A percentile compares a stretch with the other conserved stretches of the same genome.
phyloP scores from a whole-genome alignment of 2,888 invertebrate genomes.

The Erebia ligea region DNA sequence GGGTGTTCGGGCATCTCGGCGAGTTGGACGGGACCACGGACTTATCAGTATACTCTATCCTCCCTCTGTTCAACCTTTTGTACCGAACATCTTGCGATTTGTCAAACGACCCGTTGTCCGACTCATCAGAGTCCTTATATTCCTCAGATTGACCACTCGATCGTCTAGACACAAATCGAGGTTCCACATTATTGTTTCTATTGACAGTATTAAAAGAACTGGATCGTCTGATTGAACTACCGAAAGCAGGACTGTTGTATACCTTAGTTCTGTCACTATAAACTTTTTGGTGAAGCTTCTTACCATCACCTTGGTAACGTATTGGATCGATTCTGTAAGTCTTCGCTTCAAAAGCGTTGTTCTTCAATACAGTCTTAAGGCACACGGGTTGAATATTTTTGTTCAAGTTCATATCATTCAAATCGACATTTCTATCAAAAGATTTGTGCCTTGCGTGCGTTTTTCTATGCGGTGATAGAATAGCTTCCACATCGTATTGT shows the following conservation, averaged over 20 bases:
- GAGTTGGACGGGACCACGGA: slow-evolving; percentile 74
- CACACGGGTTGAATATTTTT: slow-evolving; percentile 67
- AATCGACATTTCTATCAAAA: slow-evolving; percentile 71
- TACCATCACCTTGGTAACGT: slow-evolving; percentile 66
- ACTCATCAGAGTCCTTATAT: slow-evolving; percentile 72
- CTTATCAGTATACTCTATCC: slow-evolving; percentile 83
- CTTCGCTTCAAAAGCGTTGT: slow-evolving; percentile 69
- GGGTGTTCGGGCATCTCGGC: slow-evolving; percentile 84
- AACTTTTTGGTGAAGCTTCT: slow-evolving; percentile 61
- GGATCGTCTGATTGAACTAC: slow-evolving; percentile 84
- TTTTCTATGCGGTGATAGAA: slow-evolving; percentile 74
- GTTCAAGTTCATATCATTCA: slow-evolving; percentile 60
- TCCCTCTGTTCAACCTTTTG: slow-evolving; percentile 88
- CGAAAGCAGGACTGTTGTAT: slow-evolving; percentile 57
- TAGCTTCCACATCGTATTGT: slow-evolving; percentile 65
- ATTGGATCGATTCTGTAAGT: slow-evolving; percentile 71
- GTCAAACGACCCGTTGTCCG: slow-evolving; percentile 69
- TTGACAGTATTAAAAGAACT: slow-evolving; percentile 85
- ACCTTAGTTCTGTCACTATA: slow-evolving; percentile 59
- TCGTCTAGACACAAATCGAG: slow-evolving; percentile 57
- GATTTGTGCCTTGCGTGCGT: slow-evolving; percentile 82
- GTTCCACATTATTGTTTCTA: slow-evolving; percentile 71
- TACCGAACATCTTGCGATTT: slow-evolving; percentile 77
- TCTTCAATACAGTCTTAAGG: slow-evolving; percentile 72
- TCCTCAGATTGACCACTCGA: slow-evolving; percentile 69